Conservation (phyloP, 1,140 invertebrate species). For the Cydia fagiglandana region DNA sequence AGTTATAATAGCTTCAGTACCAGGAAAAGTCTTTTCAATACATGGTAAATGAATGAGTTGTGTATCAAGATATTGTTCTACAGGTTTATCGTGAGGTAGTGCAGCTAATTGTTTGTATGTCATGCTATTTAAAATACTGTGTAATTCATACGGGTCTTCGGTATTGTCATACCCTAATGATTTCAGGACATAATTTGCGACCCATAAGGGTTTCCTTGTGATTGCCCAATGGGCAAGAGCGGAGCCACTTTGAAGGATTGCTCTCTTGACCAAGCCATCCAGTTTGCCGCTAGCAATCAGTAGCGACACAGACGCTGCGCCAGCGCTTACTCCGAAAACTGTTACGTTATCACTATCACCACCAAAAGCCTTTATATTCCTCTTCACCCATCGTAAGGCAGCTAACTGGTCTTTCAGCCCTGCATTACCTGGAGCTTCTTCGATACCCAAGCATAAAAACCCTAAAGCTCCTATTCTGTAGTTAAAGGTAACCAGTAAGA, state of each 20-base stretch:
- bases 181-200: constrained; percentile 6
- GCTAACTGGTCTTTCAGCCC: constrained; percentile 37
- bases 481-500: constrained; percentile 33
- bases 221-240: constrained; percentile 18
- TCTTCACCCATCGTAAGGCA: constrained; percentile 33
- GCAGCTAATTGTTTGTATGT: constrained; percentile 8
- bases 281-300: constrained; percentile 19
- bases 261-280: not conserved
- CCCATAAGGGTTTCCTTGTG: not conserved
- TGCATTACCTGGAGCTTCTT: constrained; percentile 33
- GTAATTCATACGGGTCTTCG: not conserved
- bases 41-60: constrained; percentile 14
- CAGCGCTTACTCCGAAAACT: constrained; percentile 32
- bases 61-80: constrained; percentile 12
- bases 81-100: constrained; percentile 15
- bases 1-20: constrained; percentile 10
- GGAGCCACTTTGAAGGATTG: constrained; percentile 11
- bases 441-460: constrained; percentile 33
- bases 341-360: constrained; percentile 33
- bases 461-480: constrained; percentile 32
- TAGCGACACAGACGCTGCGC: constrained; percentile 10
- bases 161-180: not conserved
- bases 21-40: constrained; percentile 5
- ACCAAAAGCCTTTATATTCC: constrained; percentile 33
- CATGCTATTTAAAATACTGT: constrained; percentile 3